Percentiles rank a stretch among this genome's conserved stretches.
Evolutionary conservation across 2,797 vertebrate species (phyloP).

Genomic region (Enteromius treurensis): DNA sequence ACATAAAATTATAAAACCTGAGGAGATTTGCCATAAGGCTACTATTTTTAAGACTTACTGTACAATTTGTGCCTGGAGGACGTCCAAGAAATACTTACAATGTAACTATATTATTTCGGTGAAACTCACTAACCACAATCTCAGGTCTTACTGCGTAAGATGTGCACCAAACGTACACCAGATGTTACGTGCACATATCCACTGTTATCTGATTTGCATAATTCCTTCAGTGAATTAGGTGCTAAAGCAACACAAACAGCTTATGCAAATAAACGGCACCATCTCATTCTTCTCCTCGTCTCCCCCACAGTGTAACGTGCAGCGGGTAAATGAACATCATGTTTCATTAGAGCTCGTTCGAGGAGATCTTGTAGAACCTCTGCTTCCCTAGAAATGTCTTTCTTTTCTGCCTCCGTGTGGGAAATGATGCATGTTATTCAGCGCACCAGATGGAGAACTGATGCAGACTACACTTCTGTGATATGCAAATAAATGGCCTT

Average conservation of each 20-base stretch:
- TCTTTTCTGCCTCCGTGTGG: background rate
- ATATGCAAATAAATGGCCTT: slow-evolving; percentile 51
- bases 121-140: background rate
- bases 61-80: background rate
- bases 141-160: background rate
- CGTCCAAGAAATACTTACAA: background rate
- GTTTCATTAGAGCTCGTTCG: slow-evolving; percentile 43
- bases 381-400: slow-evolving; percentile 2
- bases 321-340: background rate
- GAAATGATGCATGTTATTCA: slow-evolving; percentile 45
- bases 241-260: background rate
- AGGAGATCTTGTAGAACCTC: slow-evolving; percentile 31
- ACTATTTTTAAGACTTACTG: too few relatives aligned
- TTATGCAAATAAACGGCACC: background rate
- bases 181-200: background rate
- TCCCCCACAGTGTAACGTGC: background rate
- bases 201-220: slow-evolving; percentile 3
- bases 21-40: background rate
- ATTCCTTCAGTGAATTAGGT: background rate
- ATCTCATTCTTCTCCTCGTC: background rate
- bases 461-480: slow-evolving; percentile 34
- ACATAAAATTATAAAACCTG: background rate
- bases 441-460: slow-evolving; percentile 45
- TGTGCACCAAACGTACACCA: background rate
- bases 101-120: background rate